These are phyloP conservation scores for Neotoma lepida DNA, from an alignment of 2,113 vertebrate species.

Conservation along the genomic window DNA sequence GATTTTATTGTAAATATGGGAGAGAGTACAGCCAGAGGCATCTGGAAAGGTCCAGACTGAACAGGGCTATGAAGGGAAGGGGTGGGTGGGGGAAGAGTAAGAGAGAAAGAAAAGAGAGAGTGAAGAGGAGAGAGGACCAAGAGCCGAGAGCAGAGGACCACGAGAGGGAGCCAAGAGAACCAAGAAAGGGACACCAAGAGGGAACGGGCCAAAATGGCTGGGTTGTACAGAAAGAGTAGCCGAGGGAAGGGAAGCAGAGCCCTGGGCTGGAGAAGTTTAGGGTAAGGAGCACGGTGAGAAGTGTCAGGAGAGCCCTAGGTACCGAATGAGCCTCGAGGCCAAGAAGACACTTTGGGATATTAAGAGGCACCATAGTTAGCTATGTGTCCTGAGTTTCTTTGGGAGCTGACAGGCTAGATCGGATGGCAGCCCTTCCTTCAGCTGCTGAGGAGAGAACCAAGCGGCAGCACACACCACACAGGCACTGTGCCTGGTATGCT, in stretches of 20 bases:
- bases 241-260: neutral
- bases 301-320: neutral
- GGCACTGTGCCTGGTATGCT: accelerated
- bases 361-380: neutral
- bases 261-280: neutral
- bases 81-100: neutral
- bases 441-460: neutral
- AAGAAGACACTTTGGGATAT: too few relatives aligned
- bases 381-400: neutral
- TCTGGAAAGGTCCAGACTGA: neutral
- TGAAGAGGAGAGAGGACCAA: neutral
- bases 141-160: neutral
- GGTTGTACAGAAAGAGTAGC: neutral
- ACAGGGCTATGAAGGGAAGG: neutral
- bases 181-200: neutral
- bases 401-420: neutral
- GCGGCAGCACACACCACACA: accelerated
- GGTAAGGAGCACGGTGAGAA: neutral
- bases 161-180: neutral
- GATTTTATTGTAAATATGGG: neutral
- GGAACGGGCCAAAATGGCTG: neutral
- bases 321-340: neutral
- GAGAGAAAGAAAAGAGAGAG: neutral
- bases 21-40: neutral
- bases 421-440: too few relatives aligned